Evolutionary conservation across 2,113 vertebrate species (phyloP), one percentile per base, ranked within the genome.

Genomic region (Menura novaehollandiae): DNA sequence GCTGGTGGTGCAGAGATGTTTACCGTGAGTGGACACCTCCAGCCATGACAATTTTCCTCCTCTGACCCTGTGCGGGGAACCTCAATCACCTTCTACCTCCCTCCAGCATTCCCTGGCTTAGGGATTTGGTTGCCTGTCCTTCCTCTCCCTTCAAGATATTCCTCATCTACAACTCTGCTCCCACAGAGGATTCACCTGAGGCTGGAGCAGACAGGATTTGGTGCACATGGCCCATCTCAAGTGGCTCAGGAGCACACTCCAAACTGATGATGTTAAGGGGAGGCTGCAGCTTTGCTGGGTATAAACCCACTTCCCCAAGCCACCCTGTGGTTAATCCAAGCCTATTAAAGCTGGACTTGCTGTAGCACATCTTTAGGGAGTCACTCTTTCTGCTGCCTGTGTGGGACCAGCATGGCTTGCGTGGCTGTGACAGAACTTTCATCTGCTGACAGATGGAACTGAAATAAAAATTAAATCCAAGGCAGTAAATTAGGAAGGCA

Each of bases 41-140:
- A 43, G 59, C 35, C 27, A 20, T 22, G 73, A 13, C 18, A 51
- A 0, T 47, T 55, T 77, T 44, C 69, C 30, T 77, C 73, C 41
- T 72, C 43, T 67, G n/a, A 49, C 35, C 72, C 33, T 73, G 15
- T 47, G 22, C 2, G 27, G 8, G 8, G 21, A 3, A 43, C 13
- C n/a, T 58, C 28, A 53, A 14, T 71, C 37, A 35, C 51, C 32
- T 85, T 60, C 51, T 47, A 30, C 11, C 14, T 90, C 47, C 23
- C 60, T 74, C 27, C 23, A 81, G 1, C 0, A 0, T 35, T 72
- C 11, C 58, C n/a, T 77, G 44, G 20, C 22, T 77, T 19, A 43
- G 19, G 55, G 51, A 21, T 46, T 69, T 52, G 60, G 27, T 55
- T 69, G n/a, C 43, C 21, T 71, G 14, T 46, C 46, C 46, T 32